Evolutionary conservation across 1,140 invertebrate genomes (phyloP), one percentile per base, ranked within the genome.

Genomic region (Chironomus striatipennis): DNA sequence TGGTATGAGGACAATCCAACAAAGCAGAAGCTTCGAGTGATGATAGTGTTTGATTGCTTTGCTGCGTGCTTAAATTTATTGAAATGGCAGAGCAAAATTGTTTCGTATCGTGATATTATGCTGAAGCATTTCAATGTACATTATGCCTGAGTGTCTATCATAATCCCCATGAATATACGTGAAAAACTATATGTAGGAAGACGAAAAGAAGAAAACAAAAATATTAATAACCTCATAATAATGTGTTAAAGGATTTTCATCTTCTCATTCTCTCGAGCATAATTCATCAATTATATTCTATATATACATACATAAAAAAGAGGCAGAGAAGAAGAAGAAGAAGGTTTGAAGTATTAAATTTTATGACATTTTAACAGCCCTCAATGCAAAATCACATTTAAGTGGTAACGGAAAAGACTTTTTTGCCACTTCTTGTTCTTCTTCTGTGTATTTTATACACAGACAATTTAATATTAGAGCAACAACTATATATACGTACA

Each of bases 41-140:
- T 57, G 47, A 57, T 57, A 57, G 47, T 70, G 65, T 70, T 21
- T 70, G 65, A 70, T 70, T 70, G 65, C 65, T 70, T 70, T 70
- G 65, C 65, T 70, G 65, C 65, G 65, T 70, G 65, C 65, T 18
- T 70, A 70, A 70, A 20, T 70, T 70, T 57, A 57, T 57, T 57
- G 47, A 57, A 57, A 57, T 57, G 47, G 47, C 47, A 57, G 12
- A 34, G 24, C 24, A 34, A 34, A 34, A 34, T 34, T 34, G 24
- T 34, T 34, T 34, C 24, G 24, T 57, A n/a, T 57, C 47, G 47
- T 57, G 47, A 57, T 57, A 57, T 12, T 57, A 57, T 57, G 47
- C 24, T 34, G 24, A 34, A 34, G 24, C 24, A 34, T 34, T 34
- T 34, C 24, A 34, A 34, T 34, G 24, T 34, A 34, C 24, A 34